Evolutionary conservation across 2,113 vertebrate species (phyloP), one percentile per base, ranked within the genome.

Genomic region (Leucopsar rothschildi): DNA sequence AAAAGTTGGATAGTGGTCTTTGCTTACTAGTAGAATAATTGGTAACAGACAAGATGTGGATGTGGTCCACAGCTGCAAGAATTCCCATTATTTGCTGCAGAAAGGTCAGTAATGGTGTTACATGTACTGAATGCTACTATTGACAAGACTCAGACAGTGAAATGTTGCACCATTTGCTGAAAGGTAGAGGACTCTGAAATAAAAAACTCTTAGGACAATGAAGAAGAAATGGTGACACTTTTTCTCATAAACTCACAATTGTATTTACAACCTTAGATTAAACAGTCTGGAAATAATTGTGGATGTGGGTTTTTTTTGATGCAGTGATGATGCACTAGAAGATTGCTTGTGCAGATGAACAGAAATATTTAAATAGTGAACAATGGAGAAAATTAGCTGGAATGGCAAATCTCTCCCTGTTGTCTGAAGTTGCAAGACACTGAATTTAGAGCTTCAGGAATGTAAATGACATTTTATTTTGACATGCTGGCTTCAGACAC

Each of bases 271-370:
- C 12, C 18, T 33, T 82, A 15, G 9, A 37, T 4, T 49, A 42
- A 37, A 10, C 19, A 82, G 6, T 3, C 53, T 8, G 16, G 5
- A 14, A 73, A 53, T 52, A n/a, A 35, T 1, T 53, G 2, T 23
- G 71, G 18, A 39, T 0, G 0, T 4, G n/a, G n/a, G 2, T 0
- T 35, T 68, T 82, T 70, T 65, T 87, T 47, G 10, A 29, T 20
- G 8, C 55, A 71, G 33, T 70, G 25, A 55, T 3, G 16, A 56
- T 53, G 39, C 9, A 35, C 15, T 39, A 33, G 3, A 28, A 59
- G 33, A 25, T 16, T 42, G 31, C 10, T 45, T 59, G 24, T 53
- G 15, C 0, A 1, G 12, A 28, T 49, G 19, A 90, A 76, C 22
- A 72, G 31, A 57, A 29, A 17, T 12, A 24, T 64, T 79, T 81